Evolutionary conservation across 2,888 invertebrate genomes (phyloP).

Genomic region (Uropetala carovei): DNA sequence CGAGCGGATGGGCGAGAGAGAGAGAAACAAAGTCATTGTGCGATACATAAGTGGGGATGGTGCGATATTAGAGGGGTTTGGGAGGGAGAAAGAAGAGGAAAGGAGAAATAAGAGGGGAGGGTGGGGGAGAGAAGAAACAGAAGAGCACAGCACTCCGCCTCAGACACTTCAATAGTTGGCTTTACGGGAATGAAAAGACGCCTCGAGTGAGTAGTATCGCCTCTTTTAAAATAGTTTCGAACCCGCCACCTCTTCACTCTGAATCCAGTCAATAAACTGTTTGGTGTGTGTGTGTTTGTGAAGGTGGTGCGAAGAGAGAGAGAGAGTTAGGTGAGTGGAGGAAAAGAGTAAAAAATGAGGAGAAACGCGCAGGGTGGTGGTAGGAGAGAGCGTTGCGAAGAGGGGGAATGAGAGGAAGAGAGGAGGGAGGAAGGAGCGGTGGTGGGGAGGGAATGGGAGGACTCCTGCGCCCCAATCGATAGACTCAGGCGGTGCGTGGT

Average conservation of each 20-base stretch:
- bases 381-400: background rate
- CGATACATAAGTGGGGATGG: background rate
- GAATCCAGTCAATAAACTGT: slow-evolving; percentile 24
- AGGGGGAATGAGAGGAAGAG: background rate
- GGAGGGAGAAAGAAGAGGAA: background rate
- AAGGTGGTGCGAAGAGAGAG: background rate
- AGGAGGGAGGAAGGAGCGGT: background rate
- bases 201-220: background rate
- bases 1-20: background rate
- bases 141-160: no score
- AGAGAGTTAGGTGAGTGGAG: background rate
- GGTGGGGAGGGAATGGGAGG: background rate
- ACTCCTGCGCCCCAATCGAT: slow-evolving; percentile 12
- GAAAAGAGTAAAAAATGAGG: background rate
- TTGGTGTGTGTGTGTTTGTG: background rate
- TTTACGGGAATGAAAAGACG: no score
- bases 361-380: background rate
- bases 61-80: background rate
- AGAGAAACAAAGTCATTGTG: background rate
- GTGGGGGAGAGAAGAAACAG: background rate
- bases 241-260: background rate
- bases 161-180: no score
- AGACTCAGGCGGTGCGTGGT: slow-evolving; percentile 15
- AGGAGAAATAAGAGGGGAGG: background rate
- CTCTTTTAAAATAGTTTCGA: background rate